Evolutionary conservation across 2,888 invertebrate species (phyloP).

Genomic region (Oxyscelio sp.): DNA sequence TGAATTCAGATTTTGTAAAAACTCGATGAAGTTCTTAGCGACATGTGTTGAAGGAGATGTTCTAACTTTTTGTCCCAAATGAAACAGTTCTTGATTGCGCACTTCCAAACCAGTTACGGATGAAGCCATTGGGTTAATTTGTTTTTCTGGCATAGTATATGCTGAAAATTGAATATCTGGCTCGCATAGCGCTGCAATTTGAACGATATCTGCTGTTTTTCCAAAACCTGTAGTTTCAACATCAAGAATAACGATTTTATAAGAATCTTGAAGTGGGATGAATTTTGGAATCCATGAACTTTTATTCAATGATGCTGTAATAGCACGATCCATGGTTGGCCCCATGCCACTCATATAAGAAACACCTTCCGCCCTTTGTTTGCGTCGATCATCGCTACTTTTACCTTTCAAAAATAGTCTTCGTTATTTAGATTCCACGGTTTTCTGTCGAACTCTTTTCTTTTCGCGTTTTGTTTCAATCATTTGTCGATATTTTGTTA

Average conservation of each 20-base stretch:
- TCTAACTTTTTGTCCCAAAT: conserved; percentile 11
- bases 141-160: conserved; percentile 18
- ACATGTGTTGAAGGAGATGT: conserved; percentile 11
- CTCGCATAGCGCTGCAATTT: conserved; percentile 45
- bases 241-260: conserved; percentile 27
- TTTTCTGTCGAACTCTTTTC: too few relatives aligned
- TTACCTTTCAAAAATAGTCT: too few relatives aligned
- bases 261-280: not conserved
- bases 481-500: not conserved
- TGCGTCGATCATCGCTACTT: too few relatives aligned
- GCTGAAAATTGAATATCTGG: conserved; percentile 13
- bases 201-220: conserved; percentile 45
- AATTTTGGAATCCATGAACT: not conserved
- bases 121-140: conserved; percentile 22
- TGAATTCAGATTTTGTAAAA: conserved; percentile 22
- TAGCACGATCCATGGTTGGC: too few relatives aligned
- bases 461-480: not conserved
- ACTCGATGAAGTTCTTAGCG: conserved; percentile 18
- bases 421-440: too few relatives aligned
- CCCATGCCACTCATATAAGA: too few relatives aligned
- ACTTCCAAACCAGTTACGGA: conserved; percentile 1
- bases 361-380: too few relatives aligned
- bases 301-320: not conserved
- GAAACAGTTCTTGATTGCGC: conserved; percentile 9
- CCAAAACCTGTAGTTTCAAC: conserved; percentile 69